Base-by-base conservation (phyloP, 2,888 invertebrate genomes). In the Camponotus fellah region DNA sequence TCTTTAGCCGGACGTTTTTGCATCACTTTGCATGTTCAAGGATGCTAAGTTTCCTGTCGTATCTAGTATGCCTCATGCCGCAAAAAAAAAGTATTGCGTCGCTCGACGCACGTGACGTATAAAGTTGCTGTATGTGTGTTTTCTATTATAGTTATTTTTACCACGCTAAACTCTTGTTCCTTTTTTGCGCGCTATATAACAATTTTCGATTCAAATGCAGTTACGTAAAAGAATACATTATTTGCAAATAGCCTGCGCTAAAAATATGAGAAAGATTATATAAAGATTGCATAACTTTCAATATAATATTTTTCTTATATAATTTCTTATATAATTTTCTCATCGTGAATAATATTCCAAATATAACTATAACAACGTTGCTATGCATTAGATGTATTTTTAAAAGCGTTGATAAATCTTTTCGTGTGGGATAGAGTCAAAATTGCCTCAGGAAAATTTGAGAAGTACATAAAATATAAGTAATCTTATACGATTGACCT, bases 21-120 rank as follows among this genome's bases (percentile, higher is more conserved):
- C 89, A 84, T 87, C 82, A 77, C 85, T 87, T 89, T 87, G 89
- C 89, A 88, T 88, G 87, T 87, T 80, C 66, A 83, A 79, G 60
- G 85, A 89, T 87, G 89, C 86, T 87, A 87, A 89, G 77, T 87
- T 62, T 62, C 53, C 32, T 53, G 72, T 80, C 86, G 87, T 89
- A 89, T 89, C 85, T 87, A 85, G 85, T 77, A 79, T 85, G 65
- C 77, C 66, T 80, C 76, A 71, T 87, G 83, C 81, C 83, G 40
- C 82, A 49, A 21, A 32, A 65, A 43, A 77, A 62, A 84, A 79
- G 77, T 84, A 84, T 87, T 82, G 86, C 87, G 87, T 89, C 89
- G 85, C 87, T 89, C 82, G 82, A 65, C 83, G 80, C 89, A 89
- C 85, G 83, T 76, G 82, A 79, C 34, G 72, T 69, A 77, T 46